Base-by-base conservation (phyloP, 2,888 invertebrate species). In the Macroteleia sp. region DNA sequence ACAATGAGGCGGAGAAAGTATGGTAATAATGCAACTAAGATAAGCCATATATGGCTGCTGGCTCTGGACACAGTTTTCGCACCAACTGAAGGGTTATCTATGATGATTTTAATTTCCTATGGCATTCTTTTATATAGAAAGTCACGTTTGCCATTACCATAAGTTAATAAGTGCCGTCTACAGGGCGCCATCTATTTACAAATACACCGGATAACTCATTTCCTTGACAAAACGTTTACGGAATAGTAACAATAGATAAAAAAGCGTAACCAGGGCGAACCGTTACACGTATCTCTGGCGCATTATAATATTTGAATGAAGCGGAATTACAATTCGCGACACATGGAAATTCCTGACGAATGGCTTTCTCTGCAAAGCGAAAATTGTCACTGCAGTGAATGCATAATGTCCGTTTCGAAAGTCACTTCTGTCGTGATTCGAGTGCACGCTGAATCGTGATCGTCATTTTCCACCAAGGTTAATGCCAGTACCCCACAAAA, bases 361-460 rank as follows among this genome's bases (percentile, higher is more conserved):
- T 30, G 28, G 34, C 69, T 75, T 69, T 62, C 69, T 56, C 61
- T 5, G n/a, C 39, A 10, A 9, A 36, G 34, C 54, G 67, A 69
- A 75, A 75, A 75, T 69, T 69, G 67, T 75, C 67, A 46, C 75
- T 22, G 54, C 42, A 14, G 42, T 20, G 64, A 73, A 73, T 57
- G 57, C 57, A 50, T 30, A 57, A 73, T 64, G 41, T 20, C 44
- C 20, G 14, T 44, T 75, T 69, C 36, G 75, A 75, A 69, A 75
- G 61, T 34, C 48, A 56, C 56, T 50, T 41, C 36, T 59, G 39
- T 46, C 66, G 59, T 41, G 62, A 56, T 71, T 30, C 36, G 28
- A 20, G 54, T 14, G 48, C 62, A 41, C 46, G 62, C 10, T 8
- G 44, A 6, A 48, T 57, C 73, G 42, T 64, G 57, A 64, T 42